Percentiles rank a stretch among this genome's conserved stretches.
phyloP scores from a whole-genome alignment of 2,888 invertebrate species.

The Acrobeloides nanus region DNA sequence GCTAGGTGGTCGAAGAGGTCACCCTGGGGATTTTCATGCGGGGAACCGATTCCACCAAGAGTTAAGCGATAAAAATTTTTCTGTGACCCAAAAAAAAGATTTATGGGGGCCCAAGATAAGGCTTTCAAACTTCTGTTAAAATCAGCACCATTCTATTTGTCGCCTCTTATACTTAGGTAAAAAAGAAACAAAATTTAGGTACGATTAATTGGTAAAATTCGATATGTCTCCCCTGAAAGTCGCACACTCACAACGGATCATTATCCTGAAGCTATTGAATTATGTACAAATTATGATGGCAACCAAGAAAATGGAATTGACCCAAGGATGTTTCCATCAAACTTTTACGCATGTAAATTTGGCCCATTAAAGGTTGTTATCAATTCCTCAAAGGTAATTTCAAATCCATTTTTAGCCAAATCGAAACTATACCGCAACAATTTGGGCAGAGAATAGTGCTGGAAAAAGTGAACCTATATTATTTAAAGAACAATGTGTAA shows the following conservation, averaged over 20 bases:
- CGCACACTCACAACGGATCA: constrained; percentile 25
- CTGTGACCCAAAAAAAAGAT: no score
- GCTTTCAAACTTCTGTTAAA: no score
- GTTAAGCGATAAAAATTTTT: no score
- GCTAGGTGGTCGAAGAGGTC: no score
- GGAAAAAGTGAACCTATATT: constrained; percentile 32
- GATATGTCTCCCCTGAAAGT: constrained; percentile 26
- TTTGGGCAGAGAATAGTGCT: constrained; percentile 51
- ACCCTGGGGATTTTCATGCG: no score
- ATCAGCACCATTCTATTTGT: neutral
- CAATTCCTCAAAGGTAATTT: constrained; percentile 2
- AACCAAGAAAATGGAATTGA: constrained; percentile 18
- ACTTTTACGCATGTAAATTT: constrained; percentile 46
- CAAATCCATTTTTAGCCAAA: constrained; percentile 36
- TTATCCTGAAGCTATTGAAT: constrained; percentile 33
- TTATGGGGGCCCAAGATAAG: no score
- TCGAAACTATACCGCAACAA: constrained; percentile 47
- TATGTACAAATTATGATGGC: constrained; percentile 39
- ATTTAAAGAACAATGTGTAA: constrained; percentile 39
- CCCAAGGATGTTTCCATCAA: constrained; percentile 28
- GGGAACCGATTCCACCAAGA: no score
- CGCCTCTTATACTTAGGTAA: no score
- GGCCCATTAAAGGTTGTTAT: constrained; percentile 43
- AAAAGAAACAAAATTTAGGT: no score
- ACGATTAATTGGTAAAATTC: constrained; percentile 35